Evolutionary conservation across 1,140 invertebrate genomes (phyloP).

Genomic region (Pemphigus obesinymphae): DNA sequence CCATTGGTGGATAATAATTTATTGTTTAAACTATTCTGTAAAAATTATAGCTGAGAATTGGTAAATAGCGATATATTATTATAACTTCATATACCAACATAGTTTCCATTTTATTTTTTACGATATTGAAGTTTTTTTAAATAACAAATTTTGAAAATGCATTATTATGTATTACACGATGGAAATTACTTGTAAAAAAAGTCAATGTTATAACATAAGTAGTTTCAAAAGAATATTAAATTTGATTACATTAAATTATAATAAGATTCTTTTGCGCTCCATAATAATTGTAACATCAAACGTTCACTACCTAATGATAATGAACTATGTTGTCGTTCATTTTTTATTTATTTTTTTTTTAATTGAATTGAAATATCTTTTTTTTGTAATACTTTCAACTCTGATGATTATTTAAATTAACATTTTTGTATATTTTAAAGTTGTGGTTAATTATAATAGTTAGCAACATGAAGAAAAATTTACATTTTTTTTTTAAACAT

Average conservation of each 20-base stretch:
- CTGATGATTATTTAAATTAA: background rate
- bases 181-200: background rate
- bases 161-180: background rate
- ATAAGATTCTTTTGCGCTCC: background rate
- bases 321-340: background rate
- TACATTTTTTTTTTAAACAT: too few relatives aligned
- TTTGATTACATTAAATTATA: background rate
- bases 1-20: too few relatives aligned
- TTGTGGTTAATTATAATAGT: background rate
- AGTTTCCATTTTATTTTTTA: too few relatives aligned
- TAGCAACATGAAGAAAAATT: too few relatives aligned
- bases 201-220: background rate
- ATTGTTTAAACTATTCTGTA: too few relatives aligned
- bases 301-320: background rate
- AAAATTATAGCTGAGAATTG: too few relatives aligned
- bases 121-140: background rate
- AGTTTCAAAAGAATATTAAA: background rate
- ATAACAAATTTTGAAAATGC: background rate
- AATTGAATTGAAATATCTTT: background rate
- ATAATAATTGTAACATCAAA: background rate
- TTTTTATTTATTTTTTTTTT: too few relatives aligned
- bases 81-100: too few relatives aligned
- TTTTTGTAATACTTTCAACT: background rate
- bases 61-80: too few relatives aligned
- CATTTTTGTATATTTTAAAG: background rate